Conservation (phyloP, 2,113 vertebrate genomes). For the Macquaria australasica region DNA sequence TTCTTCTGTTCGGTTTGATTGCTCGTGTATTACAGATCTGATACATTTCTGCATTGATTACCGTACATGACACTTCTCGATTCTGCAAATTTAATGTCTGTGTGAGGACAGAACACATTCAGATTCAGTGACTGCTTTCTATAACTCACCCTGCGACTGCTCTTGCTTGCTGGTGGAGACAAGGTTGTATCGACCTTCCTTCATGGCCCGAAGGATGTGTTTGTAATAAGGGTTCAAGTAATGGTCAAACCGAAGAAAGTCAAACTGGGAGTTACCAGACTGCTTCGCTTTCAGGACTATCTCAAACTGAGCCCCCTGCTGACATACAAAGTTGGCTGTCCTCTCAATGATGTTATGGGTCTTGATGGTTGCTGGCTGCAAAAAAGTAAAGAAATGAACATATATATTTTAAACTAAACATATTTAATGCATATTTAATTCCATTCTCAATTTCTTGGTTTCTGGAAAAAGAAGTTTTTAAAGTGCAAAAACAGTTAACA, state of each 20-base stretch:
- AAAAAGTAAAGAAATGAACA: constrained; percentile 37
- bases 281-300: constrained; percentile 99
- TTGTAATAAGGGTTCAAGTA: constrained; percentile 99
- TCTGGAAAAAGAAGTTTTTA: background rate
- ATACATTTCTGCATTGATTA: constrained; percentile 10
- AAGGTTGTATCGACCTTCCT: constrained; percentile 92
- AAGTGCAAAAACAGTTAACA: background rate
- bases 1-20: background rate
- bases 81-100: background rate
- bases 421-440: background rate
- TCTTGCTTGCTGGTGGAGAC: constrained; percentile 83
- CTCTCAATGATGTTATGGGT: constrained; percentile 98
- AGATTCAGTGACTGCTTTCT: background rate
- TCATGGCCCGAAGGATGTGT: constrained; percentile 96
- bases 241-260: constrained; percentile 98
- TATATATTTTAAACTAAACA: background rate
- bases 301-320: constrained; percentile 97
- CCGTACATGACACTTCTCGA: background rate
- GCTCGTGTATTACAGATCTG: background rate
- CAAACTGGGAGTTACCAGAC: constrained; percentile 96
- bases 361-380: constrained; percentile 94
- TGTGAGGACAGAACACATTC: background rate
- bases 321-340: constrained; percentile 96
- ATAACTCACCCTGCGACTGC: constrained; percentile 85
- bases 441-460: background rate